Conservation (phyloP, 1,140 invertebrate genomes). For the Drosophila tani region DNA sequence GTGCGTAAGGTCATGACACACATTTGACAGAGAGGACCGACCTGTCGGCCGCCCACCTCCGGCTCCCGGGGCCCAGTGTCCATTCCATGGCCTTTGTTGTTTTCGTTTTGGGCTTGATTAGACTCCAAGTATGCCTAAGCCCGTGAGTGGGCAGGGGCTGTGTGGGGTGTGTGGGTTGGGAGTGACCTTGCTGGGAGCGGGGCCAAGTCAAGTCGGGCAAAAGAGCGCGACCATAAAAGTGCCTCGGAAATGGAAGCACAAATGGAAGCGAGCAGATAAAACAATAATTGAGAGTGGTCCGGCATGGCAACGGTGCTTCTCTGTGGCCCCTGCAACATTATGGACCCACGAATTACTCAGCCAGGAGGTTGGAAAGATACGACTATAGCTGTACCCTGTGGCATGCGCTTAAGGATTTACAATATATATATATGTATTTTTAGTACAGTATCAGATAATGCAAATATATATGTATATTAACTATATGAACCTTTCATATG, state of each 20-base stretch:
- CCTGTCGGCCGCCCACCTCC: slow-evolving; percentile 11
- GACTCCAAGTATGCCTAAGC: slow-evolving; percentile 41
- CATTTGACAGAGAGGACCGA: slow-evolving; percentile 52
- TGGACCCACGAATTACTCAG: not conserved
- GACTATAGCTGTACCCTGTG: too few relatives aligned
- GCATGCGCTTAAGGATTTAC: too few relatives aligned
- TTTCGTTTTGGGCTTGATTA: slow-evolving; percentile 55
- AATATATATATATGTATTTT: too few relatives aligned
- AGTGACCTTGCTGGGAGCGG: slow-evolving; percentile 32
- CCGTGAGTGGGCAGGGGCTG: slow-evolving; percentile 1
- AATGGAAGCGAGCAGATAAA: slow-evolving; percentile 44
- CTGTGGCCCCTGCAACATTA: not conserved
- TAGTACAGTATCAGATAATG: too few relatives aligned
- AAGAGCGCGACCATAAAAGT: slow-evolving; percentile 41
- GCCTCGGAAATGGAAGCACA: slow-evolving; percentile 29
- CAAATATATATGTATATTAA: too few relatives aligned
- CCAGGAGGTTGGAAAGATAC: too few relatives aligned
- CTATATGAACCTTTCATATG: too few relatives aligned
- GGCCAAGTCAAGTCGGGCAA: slow-evolving; percentile 48
- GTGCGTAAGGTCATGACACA: slow-evolving; percentile 62
- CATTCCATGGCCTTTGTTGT: slow-evolving; percentile 44
- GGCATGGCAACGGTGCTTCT: not conserved
- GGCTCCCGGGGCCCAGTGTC: slow-evolving; percentile 23
- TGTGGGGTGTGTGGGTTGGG: not conserved
- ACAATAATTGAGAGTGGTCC: slow-evolving; percentile 37